These are phyloP conservation scores for Sebastes schlegelii DNA, from an alignment of 2,113 vertebrate species.

Conservation along the genomic window DNA sequence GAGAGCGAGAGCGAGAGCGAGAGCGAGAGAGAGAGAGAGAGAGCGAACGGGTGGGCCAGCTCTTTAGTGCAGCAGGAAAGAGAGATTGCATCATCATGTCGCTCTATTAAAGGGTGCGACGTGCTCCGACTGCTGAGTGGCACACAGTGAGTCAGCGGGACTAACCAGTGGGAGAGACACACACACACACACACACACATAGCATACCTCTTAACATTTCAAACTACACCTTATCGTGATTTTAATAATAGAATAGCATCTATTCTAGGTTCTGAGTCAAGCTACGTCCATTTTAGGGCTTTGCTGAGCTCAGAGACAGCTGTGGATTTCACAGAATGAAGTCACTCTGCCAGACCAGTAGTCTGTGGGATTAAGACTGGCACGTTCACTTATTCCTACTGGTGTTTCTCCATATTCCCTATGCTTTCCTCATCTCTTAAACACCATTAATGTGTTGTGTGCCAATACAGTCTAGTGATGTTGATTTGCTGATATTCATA, in stretches of 20 bases:
- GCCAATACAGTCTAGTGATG: background rate
- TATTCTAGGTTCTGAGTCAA: slow-evolving; percentile 47
- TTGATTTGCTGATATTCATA: background rate
- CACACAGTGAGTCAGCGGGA: slow-evolving; percentile 80
- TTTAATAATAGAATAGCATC: slow-evolving; percentile 65
- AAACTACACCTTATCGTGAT: slow-evolving; percentile 52
- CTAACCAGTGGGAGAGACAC: slow-evolving; percentile 47
- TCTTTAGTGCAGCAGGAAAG: slow-evolving; percentile 65
- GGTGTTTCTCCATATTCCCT: background rate
- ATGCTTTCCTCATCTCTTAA: background rate
- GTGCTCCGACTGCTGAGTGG: slow-evolving; percentile 78
- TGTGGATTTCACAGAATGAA: slow-evolving; percentile 39
- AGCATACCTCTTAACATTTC: slow-evolving; percentile 46
- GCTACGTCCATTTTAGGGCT: slow-evolving; percentile 25
- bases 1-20: background rate
- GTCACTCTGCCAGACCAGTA: slow-evolving; percentile 15
- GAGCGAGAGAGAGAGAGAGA: slow-evolving; percentile 16
- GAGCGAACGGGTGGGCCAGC: slow-evolving; percentile 51
- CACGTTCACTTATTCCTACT: background rate
- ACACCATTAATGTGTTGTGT: background rate
- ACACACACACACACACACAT: slow-evolving; percentile 20
- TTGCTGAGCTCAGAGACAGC: slow-evolving; percentile 23
- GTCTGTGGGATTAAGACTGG: background rate
- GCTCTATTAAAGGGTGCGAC: slow-evolving; percentile 74
- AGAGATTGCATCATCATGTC: slow-evolving; percentile 77